Evolutionary conservation across 1,140 invertebrate species (phyloP).

Genomic region (Diploscapter pachys): DNA sequence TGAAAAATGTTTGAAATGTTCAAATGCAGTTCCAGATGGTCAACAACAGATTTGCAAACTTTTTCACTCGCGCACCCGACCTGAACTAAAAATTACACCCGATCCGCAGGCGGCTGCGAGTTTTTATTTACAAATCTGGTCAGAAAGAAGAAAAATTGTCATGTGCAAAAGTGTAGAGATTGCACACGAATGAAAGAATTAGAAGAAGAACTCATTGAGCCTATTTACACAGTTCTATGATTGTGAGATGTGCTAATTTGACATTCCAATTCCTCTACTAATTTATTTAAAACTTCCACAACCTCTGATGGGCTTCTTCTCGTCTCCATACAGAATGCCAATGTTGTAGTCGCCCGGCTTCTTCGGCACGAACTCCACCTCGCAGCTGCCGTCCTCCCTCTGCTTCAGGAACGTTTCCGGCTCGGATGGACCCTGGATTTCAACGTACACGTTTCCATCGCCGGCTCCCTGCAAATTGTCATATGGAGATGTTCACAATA

Average conservation of each 20-base stretch:
- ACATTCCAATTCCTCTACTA: neutral
- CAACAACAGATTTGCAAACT: too few species aligned
- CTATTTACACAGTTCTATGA: too few species aligned
- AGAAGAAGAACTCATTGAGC: too few species aligned
- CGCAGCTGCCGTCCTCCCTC: constrained; percentile 76
- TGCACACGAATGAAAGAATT: too few species aligned
- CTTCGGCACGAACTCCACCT: constrained; percentile 72
- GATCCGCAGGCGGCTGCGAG: too few species aligned
- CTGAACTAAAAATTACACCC: too few species aligned
- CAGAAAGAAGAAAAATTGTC: too few species aligned
- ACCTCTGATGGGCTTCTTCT: constrained; percentile 24
- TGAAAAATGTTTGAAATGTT: too few species aligned
- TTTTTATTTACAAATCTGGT: too few species aligned
- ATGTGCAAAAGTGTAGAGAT: too few species aligned
- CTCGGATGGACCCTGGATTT: constrained; percentile 78
- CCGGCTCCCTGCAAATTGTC: constrained; percentile 71
- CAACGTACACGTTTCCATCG: constrained; percentile 75
- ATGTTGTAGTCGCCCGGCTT: constrained; percentile 77
- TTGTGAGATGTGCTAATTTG: neutral
- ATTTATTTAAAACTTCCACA: neutral
- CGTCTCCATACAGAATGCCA: constrained; percentile 67
- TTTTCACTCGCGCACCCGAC: too few species aligned
- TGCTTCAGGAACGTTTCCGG: constrained; percentile 65
- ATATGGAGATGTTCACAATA: neutral
- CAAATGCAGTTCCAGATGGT: too few species aligned